phyloP scores from a whole-genome alignment of 2,888 invertebrate genomes.

The Drosophila melanosoma region DNA sequence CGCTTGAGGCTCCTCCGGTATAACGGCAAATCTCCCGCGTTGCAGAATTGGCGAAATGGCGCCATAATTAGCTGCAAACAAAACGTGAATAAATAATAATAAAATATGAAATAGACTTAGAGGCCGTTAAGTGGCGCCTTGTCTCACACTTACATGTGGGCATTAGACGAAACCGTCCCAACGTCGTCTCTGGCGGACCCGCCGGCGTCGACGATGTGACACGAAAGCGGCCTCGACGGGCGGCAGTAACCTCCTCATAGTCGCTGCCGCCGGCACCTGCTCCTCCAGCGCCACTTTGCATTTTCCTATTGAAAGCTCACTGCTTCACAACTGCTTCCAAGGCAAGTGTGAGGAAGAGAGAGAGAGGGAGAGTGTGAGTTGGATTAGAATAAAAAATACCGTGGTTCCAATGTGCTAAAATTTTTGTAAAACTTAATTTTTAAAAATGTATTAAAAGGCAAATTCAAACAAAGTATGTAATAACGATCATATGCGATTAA shows the following conservation, averaged over 20 bases:
- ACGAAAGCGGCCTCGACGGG: conserved; percentile 86
- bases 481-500: background rate
- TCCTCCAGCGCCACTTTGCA: conserved; percentile 69
- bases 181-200: conserved; percentile 84
- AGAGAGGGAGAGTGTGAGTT: conserved; percentile 11
- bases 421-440: background rate
- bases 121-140: background rate
- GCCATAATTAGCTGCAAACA: conserved; percentile 83
- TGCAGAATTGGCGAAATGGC: conserved; percentile 85
- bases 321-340: conserved; percentile 35
- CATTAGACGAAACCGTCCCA: conserved; percentile 85
- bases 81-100: conserved; percentile 6
- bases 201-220: conserved; percentile 85
- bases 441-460: background rate
- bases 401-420: background rate
- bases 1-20: conserved; percentile 85
- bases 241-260: conserved; percentile 84
- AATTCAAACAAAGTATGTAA: background rate
- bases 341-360: conserved; percentile 1
- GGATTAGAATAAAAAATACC: conserved; percentile 9
- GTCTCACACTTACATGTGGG: conserved; percentile 82
- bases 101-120: background rate
- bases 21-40: conserved; percentile 85
- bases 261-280: conserved; percentile 67
- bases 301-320: conserved; percentile 36